Conservation (phyloP, 2,888 invertebrate genomes). For the Xanthia icteritia region DNA sequence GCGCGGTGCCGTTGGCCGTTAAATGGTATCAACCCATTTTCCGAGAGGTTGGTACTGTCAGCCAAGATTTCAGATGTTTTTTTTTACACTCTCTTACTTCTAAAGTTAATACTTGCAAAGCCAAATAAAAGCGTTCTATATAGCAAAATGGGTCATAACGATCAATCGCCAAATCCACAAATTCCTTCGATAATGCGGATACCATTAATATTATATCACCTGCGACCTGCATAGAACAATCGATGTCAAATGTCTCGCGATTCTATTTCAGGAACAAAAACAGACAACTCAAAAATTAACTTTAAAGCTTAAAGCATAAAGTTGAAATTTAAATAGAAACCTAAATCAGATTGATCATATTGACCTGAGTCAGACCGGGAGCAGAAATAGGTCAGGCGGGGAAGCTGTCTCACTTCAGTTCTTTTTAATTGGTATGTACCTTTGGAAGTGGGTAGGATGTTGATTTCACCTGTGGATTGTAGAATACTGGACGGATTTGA, state of each 20-base stretch:
- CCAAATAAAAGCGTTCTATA: not conserved
- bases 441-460: constrained; percentile 55
- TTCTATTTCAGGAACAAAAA: constrained; percentile 78
- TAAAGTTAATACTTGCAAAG: not conserved
- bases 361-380: constrained; percentile 79
- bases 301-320: constrained; percentile 45
- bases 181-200: constrained; percentile 16
- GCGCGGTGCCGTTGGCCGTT: too few relatives aligned
- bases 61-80: too few relatives aligned
- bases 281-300: constrained; percentile 44
- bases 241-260: constrained; percentile 80
- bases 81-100: not conserved
- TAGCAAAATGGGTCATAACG: not conserved
- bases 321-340: constrained; percentile 60
- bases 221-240: constrained; percentile 75
- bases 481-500: not conserved
- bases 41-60: too few relatives aligned
- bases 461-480: constrained; percentile 69
- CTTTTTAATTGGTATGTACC: constrained; percentile 78
- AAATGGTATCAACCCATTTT: too few relatives aligned
- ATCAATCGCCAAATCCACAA: constrained; percentile 1
- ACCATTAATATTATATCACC: constrained; percentile 63
- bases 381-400: constrained; percentile 84
- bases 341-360: constrained; percentile 52
- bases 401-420: constrained; percentile 81